A percentile compares a stretch with the other conserved stretches of the same genome.
Conservation (phyloP, 1,140 invertebrate species). For the Drosophila carrolli region DNA sequence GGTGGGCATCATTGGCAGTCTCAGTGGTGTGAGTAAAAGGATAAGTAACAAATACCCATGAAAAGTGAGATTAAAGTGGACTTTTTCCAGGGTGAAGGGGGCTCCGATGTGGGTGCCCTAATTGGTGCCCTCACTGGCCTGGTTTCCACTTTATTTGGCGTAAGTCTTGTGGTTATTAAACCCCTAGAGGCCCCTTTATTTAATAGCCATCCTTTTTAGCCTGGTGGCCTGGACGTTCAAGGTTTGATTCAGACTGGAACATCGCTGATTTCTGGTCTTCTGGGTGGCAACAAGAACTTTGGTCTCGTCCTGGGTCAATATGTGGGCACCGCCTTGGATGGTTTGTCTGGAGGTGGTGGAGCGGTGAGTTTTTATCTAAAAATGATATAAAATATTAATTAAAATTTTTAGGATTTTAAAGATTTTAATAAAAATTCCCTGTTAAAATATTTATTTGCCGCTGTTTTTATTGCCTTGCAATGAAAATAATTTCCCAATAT, state of each 20-base stretch:
- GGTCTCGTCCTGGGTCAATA: slow-evolving; percentile 85
- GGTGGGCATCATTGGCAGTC: slow-evolving; percentile 84
- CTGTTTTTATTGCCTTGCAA: too few relatives aligned
- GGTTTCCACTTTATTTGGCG: slow-evolving; percentile 85
- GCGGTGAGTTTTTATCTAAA: slow-evolving; percentile 77
- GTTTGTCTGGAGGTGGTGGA: slow-evolving; percentile 85
- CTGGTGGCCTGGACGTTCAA: slow-evolving; percentile 84
- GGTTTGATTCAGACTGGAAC: slow-evolving; percentile 78
- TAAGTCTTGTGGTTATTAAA: slow-evolving; percentile 57
- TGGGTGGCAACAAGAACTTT: slow-evolving; percentile 85
- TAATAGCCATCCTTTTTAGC: slow-evolving; percentile 49
- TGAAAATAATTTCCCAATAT: not conserved
- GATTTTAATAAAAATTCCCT: too few relatives aligned
- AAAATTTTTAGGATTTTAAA: too few relatives aligned
- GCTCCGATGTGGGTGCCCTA: slow-evolving; percentile 83
- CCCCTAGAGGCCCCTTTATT: too few relatives aligned
- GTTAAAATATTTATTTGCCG: too few relatives aligned
- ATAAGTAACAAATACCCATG: not conserved
- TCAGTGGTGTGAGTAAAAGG: slow-evolving; percentile 84
- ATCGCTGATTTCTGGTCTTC: slow-evolving; percentile 77
- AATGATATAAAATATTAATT: not conserved
- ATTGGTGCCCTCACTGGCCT: slow-evolving; percentile 85
- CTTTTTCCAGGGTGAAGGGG: slow-evolving; percentile 70
- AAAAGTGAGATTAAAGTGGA: not conserved
- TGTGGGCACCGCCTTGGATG: slow-evolving; percentile 85